Percentiles rank a stretch among this genome's conserved stretches.
These are phyloP conservation scores for Triplophysa tibetana DNA, from an alignment of 2,113 vertebrate genomes.

Conservation along the genomic window DNA sequence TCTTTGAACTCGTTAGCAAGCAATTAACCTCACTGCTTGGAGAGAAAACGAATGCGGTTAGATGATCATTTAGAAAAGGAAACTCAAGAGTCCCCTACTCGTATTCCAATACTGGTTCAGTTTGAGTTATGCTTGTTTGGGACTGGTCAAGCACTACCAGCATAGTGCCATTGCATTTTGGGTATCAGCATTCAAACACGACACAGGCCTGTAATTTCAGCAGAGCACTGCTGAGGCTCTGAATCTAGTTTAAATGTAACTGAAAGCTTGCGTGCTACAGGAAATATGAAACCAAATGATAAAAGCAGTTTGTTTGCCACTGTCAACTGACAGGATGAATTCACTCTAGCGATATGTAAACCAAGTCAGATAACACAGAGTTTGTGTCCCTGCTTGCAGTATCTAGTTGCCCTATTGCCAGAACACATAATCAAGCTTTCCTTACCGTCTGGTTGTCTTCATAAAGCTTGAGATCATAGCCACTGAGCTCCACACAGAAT, in stretches of 20 bases:
- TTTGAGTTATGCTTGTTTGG: too few species aligned
- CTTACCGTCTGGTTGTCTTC: slow-evolving; percentile 99
- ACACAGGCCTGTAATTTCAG: too few species aligned
- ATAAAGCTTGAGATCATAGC: slow-evolving; percentile 98
- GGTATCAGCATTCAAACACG: background rate
- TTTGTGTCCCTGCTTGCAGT: slow-evolving; percentile 24
- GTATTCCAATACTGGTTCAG: too few species aligned
- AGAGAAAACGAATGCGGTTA: background rate
- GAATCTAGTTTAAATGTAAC: background rate
- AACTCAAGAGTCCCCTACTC: too few species aligned
- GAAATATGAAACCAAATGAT: slow-evolving; percentile 43
- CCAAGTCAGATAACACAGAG: slow-evolving; percentile 1
- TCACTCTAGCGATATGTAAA: slow-evolving; percentile 10
- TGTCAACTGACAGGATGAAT: slow-evolving; percentile 25
- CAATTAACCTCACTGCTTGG: slow-evolving; percentile 18
- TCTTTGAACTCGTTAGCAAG: slow-evolving; percentile 17
- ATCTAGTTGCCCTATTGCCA: slow-evolving; percentile 4
- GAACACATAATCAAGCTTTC: background rate
- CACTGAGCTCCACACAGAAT: slow-evolving; percentile 99
- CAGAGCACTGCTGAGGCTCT: background rate
- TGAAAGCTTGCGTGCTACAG: slow-evolving; percentile 25
- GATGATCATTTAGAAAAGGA: background rate
- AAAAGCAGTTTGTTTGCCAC: slow-evolving; percentile 15
- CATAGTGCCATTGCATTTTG: too few species aligned
- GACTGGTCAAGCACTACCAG: too few species aligned